Evolutionary conservation across 2,113 vertebrate genomes (phyloP), one percentile per base, ranked within the genome.

Genomic region (Pseudorasbora parva): DNA sequence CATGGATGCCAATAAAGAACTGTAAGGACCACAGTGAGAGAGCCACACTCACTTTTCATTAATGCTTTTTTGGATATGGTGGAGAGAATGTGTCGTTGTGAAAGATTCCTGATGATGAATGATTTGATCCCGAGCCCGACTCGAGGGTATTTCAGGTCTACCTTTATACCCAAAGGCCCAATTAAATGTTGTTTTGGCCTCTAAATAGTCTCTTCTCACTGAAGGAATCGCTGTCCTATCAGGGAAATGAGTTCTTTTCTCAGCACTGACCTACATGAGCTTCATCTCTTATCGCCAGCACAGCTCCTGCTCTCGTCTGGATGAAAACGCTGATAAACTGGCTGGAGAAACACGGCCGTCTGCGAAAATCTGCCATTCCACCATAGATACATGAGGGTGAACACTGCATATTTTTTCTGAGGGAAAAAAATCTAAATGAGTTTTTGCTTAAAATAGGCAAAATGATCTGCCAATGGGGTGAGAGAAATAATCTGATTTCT

Each of bases 81-180:
- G 25, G 10, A 30, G 59, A 62, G 25, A 64, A 14, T 64, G 15
- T 64, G 30, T 64, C 6, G 27, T 8, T 14, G 14, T 30, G 27
- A 30, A 30, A 1, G 60, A 64, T 92, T 89, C 91, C 92, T 89
- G 91, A 68, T 68, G 30, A 62, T 62, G 25, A 62, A 62, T 62
- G 25, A 62, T 62, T 27, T 30, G 14, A 62, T 62, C 60, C 25
- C 60, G 15, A 30, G 25, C 60, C 30, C 1, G 8, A 68, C 11
- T 9, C 12, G 3, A 33, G 25, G 41, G 17, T 27, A 56, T 27
- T 76, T 66, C 64, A 49, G 72, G 47, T 43, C 25, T 51, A 30
- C 14, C 30, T 37, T 19, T 60, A 47, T 60, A n/a, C 71, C 47
- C 68, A 68, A 64, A 60, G 83, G 83, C 25, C 25, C 15, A 74